Percentiles rank a stretch among this genome's conserved stretches.
phyloP scores from a whole-genome alignment of 2,113 vertebrate species.

The Sceloporus tristichus region DNA sequence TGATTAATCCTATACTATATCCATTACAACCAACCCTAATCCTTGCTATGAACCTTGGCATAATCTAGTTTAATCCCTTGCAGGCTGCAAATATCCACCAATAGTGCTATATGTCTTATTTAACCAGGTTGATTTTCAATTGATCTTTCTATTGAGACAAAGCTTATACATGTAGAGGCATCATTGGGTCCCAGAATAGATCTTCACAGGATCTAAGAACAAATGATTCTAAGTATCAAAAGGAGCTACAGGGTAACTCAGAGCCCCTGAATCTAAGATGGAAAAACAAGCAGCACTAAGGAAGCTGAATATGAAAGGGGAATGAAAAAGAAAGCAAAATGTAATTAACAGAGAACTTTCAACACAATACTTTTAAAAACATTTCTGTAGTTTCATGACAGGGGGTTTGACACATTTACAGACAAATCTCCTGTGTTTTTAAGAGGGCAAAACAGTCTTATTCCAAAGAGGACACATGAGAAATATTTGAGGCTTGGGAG shows the following conservation, averaged over 20 bases:
- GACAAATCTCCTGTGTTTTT: background rate
- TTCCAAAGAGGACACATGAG: background rate
- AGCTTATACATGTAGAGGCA: slow-evolving; percentile 58
- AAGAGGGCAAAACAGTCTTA: background rate
- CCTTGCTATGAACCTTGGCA: slow-evolving; percentile 63
- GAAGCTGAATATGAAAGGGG: slow-evolving; percentile 20
- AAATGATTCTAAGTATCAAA: slow-evolving; percentile 52
- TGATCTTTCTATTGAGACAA: slow-evolving; percentile 49
- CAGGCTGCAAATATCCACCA: slow-evolving; percentile 63
- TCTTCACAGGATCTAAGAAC: slow-evolving; percentile 44
- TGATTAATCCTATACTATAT: slow-evolving; percentile 58
- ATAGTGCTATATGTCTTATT: slow-evolving; percentile 49
- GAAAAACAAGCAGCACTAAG: slow-evolving; percentile 52
- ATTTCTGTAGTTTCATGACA: background rate
- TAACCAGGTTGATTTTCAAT: slow-evolving; percentile 66
- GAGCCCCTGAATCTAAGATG: slow-evolving; percentile 43
- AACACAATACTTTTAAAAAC: background rate
- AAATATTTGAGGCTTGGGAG: background rate
- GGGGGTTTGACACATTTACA: background rate
- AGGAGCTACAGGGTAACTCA: slow-evolving; percentile 47
- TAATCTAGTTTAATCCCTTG: slow-evolving; percentile 66
- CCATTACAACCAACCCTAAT: slow-evolving; percentile 67
- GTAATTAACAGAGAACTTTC: background rate
- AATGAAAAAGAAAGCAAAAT: background rate
- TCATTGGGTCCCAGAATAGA: slow-evolving; percentile 45